Evolutionary conservation across 1,140 invertebrate genomes (phyloP), one percentile per base, ranked within the genome.

Genomic region (Aphaenogaster rudis): DNA sequence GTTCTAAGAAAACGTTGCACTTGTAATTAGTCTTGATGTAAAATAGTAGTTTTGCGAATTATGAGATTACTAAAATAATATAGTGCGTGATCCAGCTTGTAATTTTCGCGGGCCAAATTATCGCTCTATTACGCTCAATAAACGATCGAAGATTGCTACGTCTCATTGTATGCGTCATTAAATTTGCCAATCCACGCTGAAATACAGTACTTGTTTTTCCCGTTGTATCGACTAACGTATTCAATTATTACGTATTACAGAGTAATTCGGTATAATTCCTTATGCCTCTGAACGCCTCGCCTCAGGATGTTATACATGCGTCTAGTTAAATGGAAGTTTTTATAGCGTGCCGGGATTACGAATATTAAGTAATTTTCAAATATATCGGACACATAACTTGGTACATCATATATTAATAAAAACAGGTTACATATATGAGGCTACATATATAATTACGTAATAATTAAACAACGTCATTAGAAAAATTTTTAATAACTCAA

Each of bases 291-390:
- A 66, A 66, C 15, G 3, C 13, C 50, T 52, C 50, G 13, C 13
- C 0, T 48, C 5, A 21, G 48, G 15, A 15, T 50, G 21, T 48
- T 71, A 48, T 3, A 28, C 2, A 67, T 21, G 13, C 7, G 11
- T 17, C n/a, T 50, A 71, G 1, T 71, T 72, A 72, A 72, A 52
- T 33, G 7, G 1, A 11, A 72, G 45, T 17, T 72, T 9, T 50
- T 50, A 8, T 33, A 48, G 9, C 21, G 3, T 11, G 45, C 8
- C 1, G 13, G 13, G 6, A 33, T 52, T 15, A 52, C 8, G 15
- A 50, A 71, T 50, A 71, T 50, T 28, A 67, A 69, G 13, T 52
- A 52, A 72, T 52, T 72, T 72, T 33, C 45, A 33, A 72, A 52
- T 48, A 48, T 7, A 28, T 69, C 6, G 1, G 9, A 28, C 21